A percentile compares a stretch with the other conserved stretches of the same genome.
phyloP scores from a whole-genome alignment of 2,888 invertebrate species.

The Diadegma fenestrale region DNA sequence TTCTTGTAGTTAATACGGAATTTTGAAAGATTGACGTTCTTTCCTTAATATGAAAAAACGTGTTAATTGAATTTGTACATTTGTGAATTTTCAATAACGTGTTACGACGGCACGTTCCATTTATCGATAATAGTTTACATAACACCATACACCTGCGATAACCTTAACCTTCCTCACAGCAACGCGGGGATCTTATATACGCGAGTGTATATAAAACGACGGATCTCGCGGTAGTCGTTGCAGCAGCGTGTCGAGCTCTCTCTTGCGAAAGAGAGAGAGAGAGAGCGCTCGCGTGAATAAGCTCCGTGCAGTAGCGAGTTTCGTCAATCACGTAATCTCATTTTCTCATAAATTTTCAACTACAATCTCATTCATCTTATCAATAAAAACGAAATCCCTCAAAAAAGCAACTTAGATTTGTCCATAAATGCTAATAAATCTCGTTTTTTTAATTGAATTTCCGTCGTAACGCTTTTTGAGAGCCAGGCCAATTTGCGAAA shows the following conservation, averaged over 20 bases:
- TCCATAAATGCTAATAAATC: not conserved
- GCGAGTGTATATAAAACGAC: not conserved
- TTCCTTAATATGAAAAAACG: not conserved
- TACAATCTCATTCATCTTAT: not conserved
- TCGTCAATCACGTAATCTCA: conserved; percentile 22
- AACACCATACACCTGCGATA: conserved; percentile 67
- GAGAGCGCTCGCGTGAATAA: conserved; percentile 19
- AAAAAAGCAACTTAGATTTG: not conserved
- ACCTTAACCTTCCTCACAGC: conserved; percentile 72
- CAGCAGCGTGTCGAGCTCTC: conserved; percentile 60
- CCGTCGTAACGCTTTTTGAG: not conserved
- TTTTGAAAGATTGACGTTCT: not conserved
- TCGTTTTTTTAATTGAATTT: not conserved
- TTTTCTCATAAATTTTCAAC: not conserved
- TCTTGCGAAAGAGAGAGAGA: too few relatives aligned
- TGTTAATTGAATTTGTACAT: not conserved
- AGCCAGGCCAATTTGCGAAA: not conserved
- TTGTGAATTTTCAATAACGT: conserved; percentile 2
- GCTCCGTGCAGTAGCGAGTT: conserved; percentile 20
- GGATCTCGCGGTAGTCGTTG: conserved; percentile 49
- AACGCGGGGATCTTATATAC: conserved; percentile 41
- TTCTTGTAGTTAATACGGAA: not conserved
- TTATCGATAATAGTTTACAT: conserved; percentile 67
- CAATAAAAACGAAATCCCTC: not conserved
- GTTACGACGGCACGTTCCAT: conserved; percentile 38